Evolutionary conservation across 2,888 invertebrate species (phyloP).

Genomic region (Elysia crispata): DNA sequence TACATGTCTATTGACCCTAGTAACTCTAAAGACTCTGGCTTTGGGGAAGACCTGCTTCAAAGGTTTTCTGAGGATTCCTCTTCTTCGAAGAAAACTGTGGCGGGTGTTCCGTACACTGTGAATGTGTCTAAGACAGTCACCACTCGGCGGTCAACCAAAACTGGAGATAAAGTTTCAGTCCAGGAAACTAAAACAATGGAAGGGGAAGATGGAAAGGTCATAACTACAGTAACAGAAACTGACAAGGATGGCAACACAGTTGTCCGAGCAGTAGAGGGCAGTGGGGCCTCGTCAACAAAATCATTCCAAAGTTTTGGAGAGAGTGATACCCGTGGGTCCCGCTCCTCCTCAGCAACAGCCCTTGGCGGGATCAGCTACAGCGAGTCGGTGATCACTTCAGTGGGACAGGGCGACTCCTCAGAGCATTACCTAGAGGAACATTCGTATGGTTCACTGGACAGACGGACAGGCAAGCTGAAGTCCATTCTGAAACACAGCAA

Average conservation of each 20-base stretch:
- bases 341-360: background rate
- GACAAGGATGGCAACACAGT: slow-evolving; percentile 15
- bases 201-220: slow-evolving; percentile 44
- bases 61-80: slow-evolving; percentile 32
- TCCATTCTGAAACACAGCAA: slow-evolving; percentile 73
- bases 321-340: background rate
- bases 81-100: background rate
- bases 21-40: slow-evolving; percentile 44
- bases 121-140: slow-evolving; percentile 49
- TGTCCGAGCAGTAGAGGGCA: background rate
- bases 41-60: slow-evolving; percentile 44
- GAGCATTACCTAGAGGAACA: background rate
- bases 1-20: slow-evolving; percentile 53
- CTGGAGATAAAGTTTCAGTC: slow-evolving; percentile 38
- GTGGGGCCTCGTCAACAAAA: background rate
- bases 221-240: slow-evolving; percentile 34
- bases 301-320: background rate
- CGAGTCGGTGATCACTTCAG: slow-evolving; percentile 33
- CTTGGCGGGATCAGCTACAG: slow-evolving; percentile 18
- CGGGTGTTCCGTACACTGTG: slow-evolving; percentile 17
- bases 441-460: slow-evolving; percentile 47
- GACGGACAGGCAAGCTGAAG: slow-evolving; percentile 55
- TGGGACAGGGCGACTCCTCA: background rate
- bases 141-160: slow-evolving; percentile 19
- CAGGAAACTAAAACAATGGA: slow-evolving; percentile 44